A percentile compares a stretch with the other conserved stretches of the same genome.
phyloP scores from a whole-genome alignment of 1,140 invertebrate genomes.

The Vollenhovia emeryi region DNA sequence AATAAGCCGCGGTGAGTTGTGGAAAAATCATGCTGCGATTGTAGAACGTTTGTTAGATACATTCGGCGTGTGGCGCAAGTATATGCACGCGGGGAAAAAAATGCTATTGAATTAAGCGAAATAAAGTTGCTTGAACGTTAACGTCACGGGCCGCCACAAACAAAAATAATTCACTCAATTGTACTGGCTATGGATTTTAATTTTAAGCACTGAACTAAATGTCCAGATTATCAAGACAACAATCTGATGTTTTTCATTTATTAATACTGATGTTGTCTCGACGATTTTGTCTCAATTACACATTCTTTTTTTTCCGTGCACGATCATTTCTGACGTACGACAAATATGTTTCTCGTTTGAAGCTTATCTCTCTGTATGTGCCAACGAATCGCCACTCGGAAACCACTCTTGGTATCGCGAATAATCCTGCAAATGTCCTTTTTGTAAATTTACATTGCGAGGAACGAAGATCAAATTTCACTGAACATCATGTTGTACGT shows the following conservation, averaged over 20 bases:
- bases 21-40: slow-evolving; percentile 27
- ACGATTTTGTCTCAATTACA: too few relatives aligned
- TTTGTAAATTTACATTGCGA: slow-evolving; percentile 1
- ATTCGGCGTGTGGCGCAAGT: neutral
- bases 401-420: neutral
- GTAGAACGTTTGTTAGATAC: neutral
- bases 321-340: slow-evolving; percentile 3
- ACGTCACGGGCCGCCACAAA: too few relatives aligned
- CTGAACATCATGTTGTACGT: neutral
- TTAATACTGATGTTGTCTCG: too few relatives aligned
- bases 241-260: too few relatives aligned
- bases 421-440: neutral
- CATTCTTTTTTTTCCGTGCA: too few relatives aligned
- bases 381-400: neutral
- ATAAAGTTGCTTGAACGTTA: too few relatives aligned
- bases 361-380: neutral
- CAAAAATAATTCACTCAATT: too few relatives aligned
- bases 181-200: too few relatives aligned
- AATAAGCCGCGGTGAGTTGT: slow-evolving; percentile 9
- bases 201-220: too few relatives aligned
- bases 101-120: too few relatives aligned
- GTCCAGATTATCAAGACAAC: too few relatives aligned
- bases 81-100: too few relatives aligned
- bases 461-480: neutral
- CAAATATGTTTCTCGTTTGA: slow-evolving; percentile 8